Evolutionary conservation across 2,113 vertebrate genomes (phyloP).

Genomic region (human): GRCh38 chr16:28310001-28310500

Average conservation of each 20-base stretch:
- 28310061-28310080: neutral
- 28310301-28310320: neutral
- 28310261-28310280: neutral
- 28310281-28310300: neutral
- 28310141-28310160: neutral
- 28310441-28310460: neutral
- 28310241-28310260: accelerated
- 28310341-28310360: neutral
- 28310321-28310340: neutral
- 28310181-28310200: neutral
- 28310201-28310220: too few relatives aligned
- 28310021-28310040: slow-evolving; percentile 34
- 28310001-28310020: slow-evolving; percentile 61
- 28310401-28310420: neutral
- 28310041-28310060: slow-evolving; percentile 31
- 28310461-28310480: neutral
- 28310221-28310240: neutral
- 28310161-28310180: neutral
- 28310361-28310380: neutral
- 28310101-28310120: neutral
- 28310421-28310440: neutral
- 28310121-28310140: neutral
- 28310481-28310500: neutral
- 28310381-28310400: neutral
- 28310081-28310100: neutral